Evolutionary conservation across 1,140 invertebrate genomes (phyloP), one percentile per base, ranked within the genome.

Genomic region (Drosophila yakuba): DNA sequence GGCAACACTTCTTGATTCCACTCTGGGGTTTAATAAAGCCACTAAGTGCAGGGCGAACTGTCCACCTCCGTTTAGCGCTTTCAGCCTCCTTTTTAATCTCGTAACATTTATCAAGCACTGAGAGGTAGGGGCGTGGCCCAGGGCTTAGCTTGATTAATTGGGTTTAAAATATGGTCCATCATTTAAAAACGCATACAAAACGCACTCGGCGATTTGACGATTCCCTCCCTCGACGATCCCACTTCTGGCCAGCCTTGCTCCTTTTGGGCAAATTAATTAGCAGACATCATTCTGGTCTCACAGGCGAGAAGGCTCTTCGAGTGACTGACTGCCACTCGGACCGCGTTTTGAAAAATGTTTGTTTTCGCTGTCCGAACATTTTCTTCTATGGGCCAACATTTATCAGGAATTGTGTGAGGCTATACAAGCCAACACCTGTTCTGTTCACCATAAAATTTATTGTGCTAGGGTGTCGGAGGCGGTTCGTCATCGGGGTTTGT

Each of bases 111-210:
- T 86, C 84, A 86, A 60, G 32, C 44, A 15, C 32, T 38, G 41
- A 7, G 28, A 44, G 15, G 50, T 39, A 10, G 36, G 28, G 78
- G 82, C 60, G 60, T 79, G 59, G 44, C 20, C 10, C 55, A 38
- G 44, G 60, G 50, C 71, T 78, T 83, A 51, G 57, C 67, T 74
- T 86, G 83, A 86, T 86, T 89, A 89, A 86, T 86, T 86, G 82
- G 79, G 79, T 83, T 86, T 83, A 86, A 86, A 80, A 89, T 83
- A 89, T 86, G 66, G 75, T 84, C 80, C 68, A 81, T 76, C 80
- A 86, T 86, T 86, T 86, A 79, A 76, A 80, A 78, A 80, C 55
- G 36, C 36, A 58, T 76, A 67, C 61, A 55, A 61, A 75, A 43
- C 71, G 39, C 74, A 48, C 72, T 51, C 28, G 28, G 58, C 36